These are phyloP conservation scores for Euphysa ruthae DNA, from an alignment of 30 jellyfish, hydroid and myxozoan genomes.

Conservation along the genomic window DNA sequence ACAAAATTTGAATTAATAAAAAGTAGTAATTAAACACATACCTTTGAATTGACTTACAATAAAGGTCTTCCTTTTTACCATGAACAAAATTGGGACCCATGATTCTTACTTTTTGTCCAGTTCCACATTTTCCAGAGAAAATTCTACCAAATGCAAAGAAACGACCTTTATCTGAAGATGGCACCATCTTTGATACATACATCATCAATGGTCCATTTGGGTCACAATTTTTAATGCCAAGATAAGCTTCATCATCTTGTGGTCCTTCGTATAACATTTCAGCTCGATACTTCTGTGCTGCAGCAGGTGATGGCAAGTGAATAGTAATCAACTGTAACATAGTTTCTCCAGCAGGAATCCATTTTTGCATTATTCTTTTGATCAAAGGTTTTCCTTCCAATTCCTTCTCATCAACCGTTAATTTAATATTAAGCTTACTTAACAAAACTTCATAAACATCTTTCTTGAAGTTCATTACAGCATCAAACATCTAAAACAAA, in stretches of 20 bases:
- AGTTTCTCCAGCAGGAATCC: conserved; percentile 99
- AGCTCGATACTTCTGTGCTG: conserved; percentile 97
- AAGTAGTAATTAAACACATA: neutral
- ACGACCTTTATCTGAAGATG: conserved; percentile 98
- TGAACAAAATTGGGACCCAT: conserved; percentile 97
- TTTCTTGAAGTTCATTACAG: conserved; percentile 76
- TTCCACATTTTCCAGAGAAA: conserved; percentile 94
- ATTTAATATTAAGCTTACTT: conserved; percentile 54
- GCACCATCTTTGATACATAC: conserved; percentile 99
- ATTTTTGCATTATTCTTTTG: conserved; percentile 81
- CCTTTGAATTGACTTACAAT: conserved; percentile 81
- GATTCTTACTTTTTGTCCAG: conserved; percentile 92
- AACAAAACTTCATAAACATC: conserved; percentile 57
- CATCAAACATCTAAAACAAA: conserved; percentile 70
- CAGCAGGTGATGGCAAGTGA: conserved; percentile 97
- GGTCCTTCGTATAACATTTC: conserved; percentile 98
- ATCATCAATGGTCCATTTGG: conserved; percentile 95
- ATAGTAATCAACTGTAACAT: conserved; percentile 89
- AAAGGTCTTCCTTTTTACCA: conserved; percentile 91
- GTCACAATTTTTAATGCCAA: conserved; percentile 90
- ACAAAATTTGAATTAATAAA: no score
- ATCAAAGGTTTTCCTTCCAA: conserved; percentile 85
- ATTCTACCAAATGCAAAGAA: conserved; percentile 99
- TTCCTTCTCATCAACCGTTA: conserved; percentile 70
- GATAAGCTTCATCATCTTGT: conserved; percentile 82